Evolutionary conservation across 1,140 invertebrate species (phyloP), one percentile per base, ranked within the genome.

Genomic region (Harlomillsia oculata): DNA sequence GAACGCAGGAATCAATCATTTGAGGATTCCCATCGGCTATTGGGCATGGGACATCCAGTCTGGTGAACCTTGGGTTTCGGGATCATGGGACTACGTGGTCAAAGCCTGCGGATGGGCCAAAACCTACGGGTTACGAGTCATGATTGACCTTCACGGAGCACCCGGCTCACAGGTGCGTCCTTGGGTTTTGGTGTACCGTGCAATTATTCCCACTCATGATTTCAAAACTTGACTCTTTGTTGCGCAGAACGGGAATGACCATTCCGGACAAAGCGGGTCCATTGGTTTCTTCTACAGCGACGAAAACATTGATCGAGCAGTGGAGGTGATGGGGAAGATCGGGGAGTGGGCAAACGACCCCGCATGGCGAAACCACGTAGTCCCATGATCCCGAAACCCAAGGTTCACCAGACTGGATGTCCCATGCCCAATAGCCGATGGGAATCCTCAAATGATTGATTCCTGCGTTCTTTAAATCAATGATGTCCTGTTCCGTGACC

Each of bases 1-100:
- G n/a, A 55, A 53, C 39, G 55, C 55, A 5, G 62, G 62, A 37
- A 49, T 64, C n/a, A 64, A 64, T 21, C 62, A 64, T 48, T 26
- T 64, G 18, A 41, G 62, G n/a, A 57, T 64, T 50, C 62, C 62
- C 3, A 41, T 64, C 18, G 62, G 62, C 13, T 64, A 64, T 21
- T 64, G 62, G 62, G 62, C 62, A 0, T 23, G 57, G 11, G 62
- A 64, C 16, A 57, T 57, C 20, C 28, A 50, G n/a, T 1, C 14
- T 1, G 58, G 58, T 0, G 62, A 64, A 30, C 62, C 62, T 23
- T 64, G 62, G 62, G 54, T 60, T 6, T 30, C 46, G n/a, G 62
- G 62, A 0, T 54, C 58, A 28, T 64, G 62, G 62, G 62, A 64
- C 16, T 64, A 60, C 29, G 62, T 54, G n/a, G n/a, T n/a, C 43